These are phyloP conservation scores for Sylvilagus bachmani DNA, from an alignment of 2,113 vertebrate genomes.

Conservation along the genomic window DNA sequence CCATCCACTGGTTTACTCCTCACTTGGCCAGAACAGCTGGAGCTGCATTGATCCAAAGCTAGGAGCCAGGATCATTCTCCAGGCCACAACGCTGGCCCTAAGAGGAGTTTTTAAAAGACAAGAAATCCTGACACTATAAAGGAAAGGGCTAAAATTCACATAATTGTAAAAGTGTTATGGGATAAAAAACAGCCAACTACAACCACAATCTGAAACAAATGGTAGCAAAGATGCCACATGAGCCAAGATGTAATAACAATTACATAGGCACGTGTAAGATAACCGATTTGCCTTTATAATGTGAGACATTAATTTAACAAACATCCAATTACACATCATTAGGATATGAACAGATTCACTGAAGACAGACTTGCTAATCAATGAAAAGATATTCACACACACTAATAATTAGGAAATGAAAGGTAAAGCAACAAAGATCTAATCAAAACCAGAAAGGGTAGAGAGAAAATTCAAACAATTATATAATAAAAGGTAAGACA, in stretches of 20 bases:
- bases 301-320: background rate
- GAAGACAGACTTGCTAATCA: background rate
- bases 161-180: background rate
- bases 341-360: background rate
- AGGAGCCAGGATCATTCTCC: too few relatives aligned
- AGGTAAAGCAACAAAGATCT: background rate
- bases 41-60: too few relatives aligned
- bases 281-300: background rate
- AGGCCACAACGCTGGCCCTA: too few relatives aligned
- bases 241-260: background rate
- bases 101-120: conserved; percentile 24
- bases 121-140: background rate
- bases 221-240: background rate
- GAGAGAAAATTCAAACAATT: conserved; percentile 36
- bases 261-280: background rate
- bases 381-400: background rate
- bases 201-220: background rate
- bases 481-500: conserved; percentile 22
- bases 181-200: background rate
- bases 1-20: too few relatives aligned
- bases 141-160: background rate
- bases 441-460: background rate
- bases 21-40: too few relatives aligned
- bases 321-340: background rate
- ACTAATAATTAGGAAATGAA: background rate